Percentiles rank a stretch among this genome's conserved stretches.
Evolutionary conservation across 2,113 vertebrate species (phyloP).

Genomic region (Phaethornis superciliosus): DNA sequence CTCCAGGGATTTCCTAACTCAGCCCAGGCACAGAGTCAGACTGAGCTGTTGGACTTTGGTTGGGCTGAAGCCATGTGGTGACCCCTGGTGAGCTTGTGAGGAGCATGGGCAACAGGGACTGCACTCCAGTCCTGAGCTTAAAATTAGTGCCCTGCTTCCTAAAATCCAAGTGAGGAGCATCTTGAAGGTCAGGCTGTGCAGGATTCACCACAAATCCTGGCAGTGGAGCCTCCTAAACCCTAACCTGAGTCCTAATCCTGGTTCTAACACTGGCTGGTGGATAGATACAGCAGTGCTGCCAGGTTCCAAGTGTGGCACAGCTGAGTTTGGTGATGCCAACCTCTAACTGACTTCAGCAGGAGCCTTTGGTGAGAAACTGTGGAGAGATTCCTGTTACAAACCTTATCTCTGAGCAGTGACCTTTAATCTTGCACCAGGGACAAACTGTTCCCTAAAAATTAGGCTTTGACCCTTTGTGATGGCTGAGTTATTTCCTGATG

Average conservation of each 20-base stretch:
- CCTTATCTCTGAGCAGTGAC: neutral
- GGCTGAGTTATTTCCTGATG: neutral
- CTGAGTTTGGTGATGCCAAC: neutral
- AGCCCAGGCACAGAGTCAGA: neutral
- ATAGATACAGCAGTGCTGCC: neutral
- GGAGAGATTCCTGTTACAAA: neutral
- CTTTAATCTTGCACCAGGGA: neutral
- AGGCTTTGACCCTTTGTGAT: neutral
- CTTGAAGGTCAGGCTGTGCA: neutral
- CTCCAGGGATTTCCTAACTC: neutral
- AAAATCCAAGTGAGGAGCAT: neutral
- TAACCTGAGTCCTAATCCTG: neutral
- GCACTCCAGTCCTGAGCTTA: neutral
- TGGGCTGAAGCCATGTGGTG: neutral
- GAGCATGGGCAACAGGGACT: no score
- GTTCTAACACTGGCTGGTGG: neutral
- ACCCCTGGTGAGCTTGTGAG: no score
- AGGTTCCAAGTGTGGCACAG: neutral
- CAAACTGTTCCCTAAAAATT: neutral
- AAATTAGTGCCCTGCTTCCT: neutral
- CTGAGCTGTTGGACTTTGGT: neutral
- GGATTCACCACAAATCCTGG: neutral
- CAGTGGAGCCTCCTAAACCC: neutral
- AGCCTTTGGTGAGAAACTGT: neutral
- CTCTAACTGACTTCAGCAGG: neutral